Base-by-base conservation (phyloP, 2,113 vertebrate species). In the Campylomormyrus numenius region DNA sequence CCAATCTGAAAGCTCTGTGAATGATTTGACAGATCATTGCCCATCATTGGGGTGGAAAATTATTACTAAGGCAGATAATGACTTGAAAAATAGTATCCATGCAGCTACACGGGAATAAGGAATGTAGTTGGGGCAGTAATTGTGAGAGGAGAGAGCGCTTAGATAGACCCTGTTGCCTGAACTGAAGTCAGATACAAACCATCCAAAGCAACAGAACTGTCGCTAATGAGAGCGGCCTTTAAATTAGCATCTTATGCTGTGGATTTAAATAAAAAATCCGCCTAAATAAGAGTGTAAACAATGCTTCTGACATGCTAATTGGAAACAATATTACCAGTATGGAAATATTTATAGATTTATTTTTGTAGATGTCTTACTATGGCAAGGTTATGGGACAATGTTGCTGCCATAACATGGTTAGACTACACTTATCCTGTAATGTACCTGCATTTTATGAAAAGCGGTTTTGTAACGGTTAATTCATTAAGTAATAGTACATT, bases 41-140 rank as follows among this genome's bases (percentile, higher is more conserved):
- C 85, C 89, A 86, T 88, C 87, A 56, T 39, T 24, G 53, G 56
- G 50, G 84, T 90, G 62, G 50, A 87, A 88, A 70, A 88, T 90
- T 90, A 90, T 74, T 88, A 89, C 83, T 31, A 84, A 80, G 52
- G 89, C 85, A 77, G 84, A 91, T 88, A 91, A 90, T 92, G 87
- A 66, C 87, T 91, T 89, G 70, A 84, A 27, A 86, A 80, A 80
- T 19, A 80, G 74, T 42, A 80, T 35, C 17, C 74, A 80, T 6
- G 35, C 39, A 17, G 15, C 74, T 80, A 42, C 35, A 42, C 10
- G 15, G 74, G 74, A 80, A 80, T 80, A n/a, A 80, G 17, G 49
- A 52, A 56, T n/a, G 62, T 27, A 31, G 62, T 4, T 31, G 62
- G 62, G 62, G 10, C 49, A 56, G 88, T n/a, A 39, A 77, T 19